These are phyloP conservation scores for Phenacoccus solenopsis DNA, from an alignment of 1,140 invertebrate genomes.

Conservation along the genomic window DNA sequence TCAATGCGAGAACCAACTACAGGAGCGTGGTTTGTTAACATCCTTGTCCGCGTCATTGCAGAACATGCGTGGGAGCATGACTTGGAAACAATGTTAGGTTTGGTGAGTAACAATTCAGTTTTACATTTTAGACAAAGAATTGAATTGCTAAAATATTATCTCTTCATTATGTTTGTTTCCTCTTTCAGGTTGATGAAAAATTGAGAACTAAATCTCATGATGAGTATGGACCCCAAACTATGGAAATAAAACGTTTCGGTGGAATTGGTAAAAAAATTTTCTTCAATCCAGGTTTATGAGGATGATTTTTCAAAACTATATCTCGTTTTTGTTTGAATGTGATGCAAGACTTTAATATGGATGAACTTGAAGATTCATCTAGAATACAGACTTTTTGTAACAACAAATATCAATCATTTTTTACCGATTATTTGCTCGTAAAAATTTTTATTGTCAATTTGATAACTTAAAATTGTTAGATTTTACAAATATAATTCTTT, in stretches of 20 bases:
- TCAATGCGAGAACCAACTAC: conserved; percentile 5
- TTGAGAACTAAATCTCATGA: not conserved
- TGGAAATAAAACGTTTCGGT: conserved; percentile 8
- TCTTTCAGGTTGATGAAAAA: conserved; percentile 13
- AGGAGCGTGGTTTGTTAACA: conserved; percentile 22
- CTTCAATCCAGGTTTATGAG: conserved; percentile 21
- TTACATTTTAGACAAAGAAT: not conserved
- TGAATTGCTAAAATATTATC: not conserved
- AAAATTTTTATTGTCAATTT: too few relatives aligned
- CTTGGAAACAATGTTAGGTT: conserved; percentile 16
- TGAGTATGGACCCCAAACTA: conserved; percentile 16
- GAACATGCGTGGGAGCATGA: conserved; percentile 20
- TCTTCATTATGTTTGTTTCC: not conserved
- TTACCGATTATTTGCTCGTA: too few relatives aligned
- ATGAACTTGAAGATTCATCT: too few relatives aligned
- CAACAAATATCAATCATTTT: too few relatives aligned
- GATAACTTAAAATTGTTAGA: too few relatives aligned
- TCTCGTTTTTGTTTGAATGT: too few relatives aligned
- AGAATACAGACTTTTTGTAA: too few relatives aligned
- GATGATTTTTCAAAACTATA: too few relatives aligned
- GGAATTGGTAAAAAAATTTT: conserved; percentile 20
- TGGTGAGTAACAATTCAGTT: conserved; percentile 16
- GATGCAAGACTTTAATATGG: too few relatives aligned
- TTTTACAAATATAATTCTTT: too few relatives aligned
- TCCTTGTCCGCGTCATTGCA: conserved; percentile 12